phyloP scores from a whole-genome alignment of 2,888 invertebrate species.

The Agapostemon virescens region DNA sequence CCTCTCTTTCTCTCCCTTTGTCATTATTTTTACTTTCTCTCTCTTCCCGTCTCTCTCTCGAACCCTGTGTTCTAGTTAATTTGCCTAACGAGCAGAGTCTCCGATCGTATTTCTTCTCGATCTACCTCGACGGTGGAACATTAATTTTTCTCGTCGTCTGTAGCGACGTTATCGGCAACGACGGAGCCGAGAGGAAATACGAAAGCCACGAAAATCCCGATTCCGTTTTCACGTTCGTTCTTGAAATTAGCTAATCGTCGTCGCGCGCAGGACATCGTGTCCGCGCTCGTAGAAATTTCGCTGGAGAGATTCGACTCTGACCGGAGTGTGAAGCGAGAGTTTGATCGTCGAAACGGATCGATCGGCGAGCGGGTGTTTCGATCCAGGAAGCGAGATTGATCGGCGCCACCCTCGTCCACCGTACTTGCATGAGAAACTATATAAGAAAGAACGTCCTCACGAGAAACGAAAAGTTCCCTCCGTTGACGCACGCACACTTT shows the following conservation, averaged over 20 bases:
- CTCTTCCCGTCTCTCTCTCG: conserved; percentile 9
- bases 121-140: not conserved
- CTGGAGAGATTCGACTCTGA: conserved; percentile 21
- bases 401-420: conserved; percentile 73
- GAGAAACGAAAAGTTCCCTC: conserved; percentile 45
- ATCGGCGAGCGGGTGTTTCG: conserved; percentile 45
- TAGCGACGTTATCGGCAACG: not conserved
- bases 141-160: not conserved
- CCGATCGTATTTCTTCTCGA: conserved; percentile 1
- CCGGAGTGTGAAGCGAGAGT: conserved; percentile 5
- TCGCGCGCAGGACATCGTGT: not conserved
- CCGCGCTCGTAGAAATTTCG: not conserved
- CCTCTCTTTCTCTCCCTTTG: not conserved
- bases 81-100: conserved; percentile 42
- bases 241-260: conserved; percentile 8
- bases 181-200: not conserved
- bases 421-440: conserved; percentile 64
- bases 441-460: conserved; percentile 60
- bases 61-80: conserved; percentile 14
- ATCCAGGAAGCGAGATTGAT: conserved; percentile 68
- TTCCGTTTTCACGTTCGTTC: not conserved
- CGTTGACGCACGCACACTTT: conserved; percentile 28
- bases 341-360: not conserved
- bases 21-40: not conserved
- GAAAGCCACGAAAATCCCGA: not conserved